Evolutionary conservation across 2,797 vertebrate genomes (phyloP), one percentile per base, ranked within the genome.

Genomic region (Onychomys arenicola): DNA sequence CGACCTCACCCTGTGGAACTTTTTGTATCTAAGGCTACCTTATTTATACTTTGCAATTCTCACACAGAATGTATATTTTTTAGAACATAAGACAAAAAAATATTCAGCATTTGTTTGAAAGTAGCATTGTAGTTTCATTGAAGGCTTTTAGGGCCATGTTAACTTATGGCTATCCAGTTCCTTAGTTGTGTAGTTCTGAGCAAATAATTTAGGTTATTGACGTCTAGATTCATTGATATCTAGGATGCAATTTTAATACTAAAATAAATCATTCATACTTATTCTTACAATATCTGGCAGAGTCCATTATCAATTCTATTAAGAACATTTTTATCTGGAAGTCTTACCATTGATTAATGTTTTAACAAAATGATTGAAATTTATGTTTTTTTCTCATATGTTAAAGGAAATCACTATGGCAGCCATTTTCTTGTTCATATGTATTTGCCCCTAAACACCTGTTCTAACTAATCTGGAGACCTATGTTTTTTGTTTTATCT

Each of bases 291-390:
- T 90, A 27, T 71, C 46, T 97, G 37, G 29, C 13, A 75, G 34
- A 95, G 3, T 59, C 86, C 90, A 27, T 61, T 82, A 67, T 78
- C 59, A 75, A 43, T 76, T 80, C 4, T 52, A 78, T 46, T 86
- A 78, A 86, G 77, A 94, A 80, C 23, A 92, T 25, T 65, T 90
- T 49, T 32, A 63, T 94, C 57, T 59, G 89, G n/a, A 91, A 63
- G 19, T 27, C 88, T 94, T 76, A 32, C 76, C 49, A 21, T n/a
- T 91, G 93, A 93, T 84, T 93, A 88, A 27, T 88, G 17, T 34
- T 94, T 97, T 84, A 84, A 95, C 73, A 77, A 49, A 69, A 46
- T 78, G 83, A 92, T 92, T 92, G 59, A 12, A 75, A 81, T 34
- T 84, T 86, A n/a, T n/a, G 71, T 71, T 46, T 69, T 69, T 95